Conservation (phyloP, 2,797 vertebrate species). For the Clarias fuscus region DNA sequence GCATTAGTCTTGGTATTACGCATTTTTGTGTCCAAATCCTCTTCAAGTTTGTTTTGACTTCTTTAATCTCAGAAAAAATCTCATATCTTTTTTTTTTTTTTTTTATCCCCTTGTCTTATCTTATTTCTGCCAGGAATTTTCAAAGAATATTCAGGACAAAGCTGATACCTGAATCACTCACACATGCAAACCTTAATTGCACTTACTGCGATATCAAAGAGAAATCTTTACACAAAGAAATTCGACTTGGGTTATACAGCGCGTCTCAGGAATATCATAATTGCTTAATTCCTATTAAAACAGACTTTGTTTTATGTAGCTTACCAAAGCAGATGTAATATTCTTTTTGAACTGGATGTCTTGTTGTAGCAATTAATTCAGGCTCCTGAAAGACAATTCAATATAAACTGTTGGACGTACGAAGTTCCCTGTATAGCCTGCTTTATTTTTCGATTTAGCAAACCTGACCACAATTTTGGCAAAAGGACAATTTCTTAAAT, state of each 20-base stretch:
- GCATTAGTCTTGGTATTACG: not conserved
- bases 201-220: not conserved
- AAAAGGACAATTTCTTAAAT: not conserved
- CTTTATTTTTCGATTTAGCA: not conserved
- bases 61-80: not conserved
- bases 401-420: not conserved
- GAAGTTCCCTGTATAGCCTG: not conserved
- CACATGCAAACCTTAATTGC: not conserved
- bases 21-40: not conserved
- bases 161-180: not conserved
- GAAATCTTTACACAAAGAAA: not conserved
- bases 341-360: not conserved
- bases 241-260: not conserved
- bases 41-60: not conserved
- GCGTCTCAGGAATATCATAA: not conserved
- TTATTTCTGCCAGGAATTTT: not conserved
- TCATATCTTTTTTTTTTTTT: not conserved
- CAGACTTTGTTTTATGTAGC: not conserved
- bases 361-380: not conserved
- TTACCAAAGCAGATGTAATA: not conserved
- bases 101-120: not conserved
- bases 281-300: not conserved
- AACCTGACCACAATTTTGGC: constrained; percentile 7
- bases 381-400: not conserved
- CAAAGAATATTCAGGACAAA: not conserved